Percentiles rank a stretch among this genome's conserved stretches.
phyloP scores from a whole-genome alignment of 2,113 vertebrate genomes.

The Petrocephalus microphthalmus region DNA sequence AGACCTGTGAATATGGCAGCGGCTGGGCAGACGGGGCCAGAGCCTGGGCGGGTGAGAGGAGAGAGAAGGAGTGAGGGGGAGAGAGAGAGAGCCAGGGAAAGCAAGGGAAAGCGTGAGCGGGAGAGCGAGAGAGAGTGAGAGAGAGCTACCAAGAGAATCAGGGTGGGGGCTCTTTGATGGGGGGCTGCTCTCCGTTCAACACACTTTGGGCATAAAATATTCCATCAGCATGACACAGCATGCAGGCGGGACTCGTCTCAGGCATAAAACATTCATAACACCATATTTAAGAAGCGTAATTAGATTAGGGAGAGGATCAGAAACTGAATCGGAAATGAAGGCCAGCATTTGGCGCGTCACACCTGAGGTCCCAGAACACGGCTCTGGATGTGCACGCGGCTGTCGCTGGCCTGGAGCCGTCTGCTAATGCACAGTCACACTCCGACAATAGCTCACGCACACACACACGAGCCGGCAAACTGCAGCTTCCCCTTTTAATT shows the following conservation, averaged over 20 bases:
- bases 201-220: neutral
- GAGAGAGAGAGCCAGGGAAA: neutral
- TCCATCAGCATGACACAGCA: neutral
- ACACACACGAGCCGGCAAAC: no score
- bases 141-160: conserved; percentile 1
- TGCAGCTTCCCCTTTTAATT: neutral
- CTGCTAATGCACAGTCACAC: neutral
- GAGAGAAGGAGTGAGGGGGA: neutral
- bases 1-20: conserved; percentile 77
- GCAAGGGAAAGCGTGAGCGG: no score
- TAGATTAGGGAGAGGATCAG: conserved; percentile 6
- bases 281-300: conserved; percentile 3
- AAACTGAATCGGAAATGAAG: neutral
- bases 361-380: neutral
- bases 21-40: conserved; percentile 67
- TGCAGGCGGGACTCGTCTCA: neutral
- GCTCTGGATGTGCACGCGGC: neutral
- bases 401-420: neutral
- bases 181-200: neutral
- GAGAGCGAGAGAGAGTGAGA: neutral
- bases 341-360: neutral
- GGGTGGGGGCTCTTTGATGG: neutral
- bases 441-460: neutral
- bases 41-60: conserved; percentile 54
- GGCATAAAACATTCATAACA: conserved; percentile 22